phyloP scores from a whole-genome alignment of 2,888 invertebrate species.

The Papilio protenor region DNA sequence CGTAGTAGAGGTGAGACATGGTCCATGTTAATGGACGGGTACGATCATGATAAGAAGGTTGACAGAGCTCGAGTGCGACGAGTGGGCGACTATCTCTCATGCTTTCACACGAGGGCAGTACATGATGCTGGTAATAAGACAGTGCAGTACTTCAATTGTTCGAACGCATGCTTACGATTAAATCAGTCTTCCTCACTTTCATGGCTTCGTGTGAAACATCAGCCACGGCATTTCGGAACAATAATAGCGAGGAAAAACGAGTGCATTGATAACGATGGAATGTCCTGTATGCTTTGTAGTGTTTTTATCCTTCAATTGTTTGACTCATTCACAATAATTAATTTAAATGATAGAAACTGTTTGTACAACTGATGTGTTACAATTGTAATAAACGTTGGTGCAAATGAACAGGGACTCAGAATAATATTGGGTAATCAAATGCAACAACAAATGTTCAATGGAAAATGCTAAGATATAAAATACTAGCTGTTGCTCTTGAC shows the following conservation, averaged over 20 bases:
- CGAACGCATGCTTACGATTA: not conserved
- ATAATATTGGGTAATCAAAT: not conserved
- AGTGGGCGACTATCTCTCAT: conserved; percentile 73
- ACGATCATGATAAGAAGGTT: conserved; percentile 61
- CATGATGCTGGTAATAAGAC: not conserved
- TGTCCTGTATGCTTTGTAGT: conserved; percentile 39
- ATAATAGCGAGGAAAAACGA: conserved; percentile 60
- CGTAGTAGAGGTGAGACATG: conserved; percentile 19
- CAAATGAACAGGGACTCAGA: not conserved
- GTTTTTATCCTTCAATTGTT: conserved; percentile 25
- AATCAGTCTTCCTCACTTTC: not conserved
- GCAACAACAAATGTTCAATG: not conserved
- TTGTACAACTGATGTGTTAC: no score
- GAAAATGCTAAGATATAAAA: not conserved
- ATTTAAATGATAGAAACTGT: not conserved
- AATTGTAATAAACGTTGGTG: no score
- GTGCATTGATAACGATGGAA: conserved; percentile 53
- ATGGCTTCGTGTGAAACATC: not conserved
- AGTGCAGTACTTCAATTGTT: not conserved
- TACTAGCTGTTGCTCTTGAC: not conserved
- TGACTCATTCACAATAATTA: not conserved
- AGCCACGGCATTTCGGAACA: conserved; percentile 59
- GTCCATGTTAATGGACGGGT: conserved; percentile 53
- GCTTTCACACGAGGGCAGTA: not conserved
- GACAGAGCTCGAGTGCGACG: conserved; percentile 74